A percentile compares a stretch with the other conserved stretches of the same genome.
Conservation (phyloP, 1,140 invertebrate species). For the Lepeophtheirus salmonis region DNA sequence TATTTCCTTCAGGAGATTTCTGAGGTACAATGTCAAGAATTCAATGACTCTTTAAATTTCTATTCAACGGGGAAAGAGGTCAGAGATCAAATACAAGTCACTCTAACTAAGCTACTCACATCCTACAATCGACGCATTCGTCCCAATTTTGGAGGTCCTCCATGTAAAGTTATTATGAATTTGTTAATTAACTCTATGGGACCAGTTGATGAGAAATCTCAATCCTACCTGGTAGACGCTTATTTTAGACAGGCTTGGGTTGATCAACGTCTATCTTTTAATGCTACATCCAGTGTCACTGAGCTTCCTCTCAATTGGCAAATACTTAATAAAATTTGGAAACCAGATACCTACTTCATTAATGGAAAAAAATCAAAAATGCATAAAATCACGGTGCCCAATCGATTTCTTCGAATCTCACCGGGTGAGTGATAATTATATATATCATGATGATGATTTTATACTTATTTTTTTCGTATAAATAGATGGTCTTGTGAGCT, state of each 20-base stretch:
- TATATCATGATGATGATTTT: neutral
- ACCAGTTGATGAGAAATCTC: slow-evolving; percentile 17
- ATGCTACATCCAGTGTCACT: neutral
- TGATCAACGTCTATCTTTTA: slow-evolving; percentile 4
- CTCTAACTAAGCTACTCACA: neutral
- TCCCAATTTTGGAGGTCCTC: neutral
- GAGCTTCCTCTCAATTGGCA: slow-evolving; percentile 15
- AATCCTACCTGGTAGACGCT: slow-evolving; percentile 23
- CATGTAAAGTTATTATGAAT: neutral
- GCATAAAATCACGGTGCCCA: slow-evolving; percentile 42
- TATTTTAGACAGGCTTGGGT: slow-evolving; percentile 16
- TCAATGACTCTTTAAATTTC: neutral
- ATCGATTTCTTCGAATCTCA: slow-evolving; percentile 29
- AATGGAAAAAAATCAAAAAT: slow-evolving; percentile 41
- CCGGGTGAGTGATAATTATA: neutral
- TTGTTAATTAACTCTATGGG: slow-evolving; percentile 1
- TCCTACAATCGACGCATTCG: neutral
- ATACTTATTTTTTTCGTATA: neutral
- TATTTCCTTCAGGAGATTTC: too few relatives aligned
- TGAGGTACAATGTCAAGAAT: neutral
- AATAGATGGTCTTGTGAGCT: slow-evolving; percentile 10
- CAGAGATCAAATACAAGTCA: neutral
- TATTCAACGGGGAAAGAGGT: neutral
- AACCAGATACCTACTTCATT: slow-evolving; percentile 42
- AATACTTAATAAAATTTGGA: slow-evolving; percentile 33